Evolutionary conservation across 2,797 vertebrate genomes (phyloP).

Genomic region (Squalus acanthias): DNA sequence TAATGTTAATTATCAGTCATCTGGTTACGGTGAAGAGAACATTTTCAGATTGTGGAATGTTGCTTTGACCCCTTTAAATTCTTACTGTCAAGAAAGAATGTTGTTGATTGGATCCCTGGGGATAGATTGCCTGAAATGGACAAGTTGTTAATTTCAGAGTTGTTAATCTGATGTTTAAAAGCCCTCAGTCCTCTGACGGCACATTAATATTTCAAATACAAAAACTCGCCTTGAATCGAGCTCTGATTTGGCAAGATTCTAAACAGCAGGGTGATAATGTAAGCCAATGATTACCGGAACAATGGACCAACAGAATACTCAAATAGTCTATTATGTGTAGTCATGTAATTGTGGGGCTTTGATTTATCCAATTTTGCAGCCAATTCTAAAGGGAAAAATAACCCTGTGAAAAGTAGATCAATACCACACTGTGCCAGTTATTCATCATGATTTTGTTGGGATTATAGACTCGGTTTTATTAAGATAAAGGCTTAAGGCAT

Average conservation of each 20-base stretch:
- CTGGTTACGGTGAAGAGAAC: background rate
- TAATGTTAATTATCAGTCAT: background rate
- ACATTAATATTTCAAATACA: background rate
- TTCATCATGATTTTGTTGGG: background rate
- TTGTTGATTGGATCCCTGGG: background rate
- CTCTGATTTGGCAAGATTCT: background rate
- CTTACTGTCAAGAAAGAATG: background rate
- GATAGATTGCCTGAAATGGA: background rate
- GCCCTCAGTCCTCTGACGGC: background rate
- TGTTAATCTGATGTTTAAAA: background rate
- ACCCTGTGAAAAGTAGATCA: background rate
- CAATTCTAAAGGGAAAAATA: no score
- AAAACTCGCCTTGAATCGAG: background rate
- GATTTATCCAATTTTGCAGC: background rate
- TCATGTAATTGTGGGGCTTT: background rate
- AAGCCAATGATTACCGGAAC: background rate
- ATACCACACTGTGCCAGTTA: background rate
- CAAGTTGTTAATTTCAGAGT: conserved; percentile 13
- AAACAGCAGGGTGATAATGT: background rate
- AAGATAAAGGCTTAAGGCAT: background rate
- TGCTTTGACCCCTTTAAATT: background rate
- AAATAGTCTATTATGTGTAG: background rate
- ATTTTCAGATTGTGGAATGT: background rate
- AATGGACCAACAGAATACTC: background rate
- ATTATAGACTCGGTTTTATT: background rate